Conservation (phyloP, 2,797 vertebrate species). For the Chaenodraco wilsoni region DNA sequence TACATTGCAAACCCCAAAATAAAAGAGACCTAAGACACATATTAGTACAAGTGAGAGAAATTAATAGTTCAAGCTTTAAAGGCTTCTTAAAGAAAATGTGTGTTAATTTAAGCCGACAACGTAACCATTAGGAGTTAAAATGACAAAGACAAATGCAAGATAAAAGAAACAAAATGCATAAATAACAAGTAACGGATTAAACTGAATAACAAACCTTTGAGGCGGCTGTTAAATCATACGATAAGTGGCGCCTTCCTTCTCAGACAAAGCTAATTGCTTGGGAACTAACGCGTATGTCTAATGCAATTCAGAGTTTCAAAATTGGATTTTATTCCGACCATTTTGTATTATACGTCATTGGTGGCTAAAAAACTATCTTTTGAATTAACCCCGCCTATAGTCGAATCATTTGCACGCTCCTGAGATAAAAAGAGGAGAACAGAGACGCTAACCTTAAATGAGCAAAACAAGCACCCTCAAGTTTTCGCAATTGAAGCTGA, state of each 20-base stretch:
- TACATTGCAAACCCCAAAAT: conserved; percentile 21
- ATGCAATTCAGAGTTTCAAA: conserved; percentile 12
- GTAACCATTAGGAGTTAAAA: conserved; percentile 7
- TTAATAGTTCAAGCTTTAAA: conserved; percentile 20
- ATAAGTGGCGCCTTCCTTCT: conserved; percentile 22
- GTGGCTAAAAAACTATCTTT: conserved; percentile 20
- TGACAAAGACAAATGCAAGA: conserved; percentile 7
- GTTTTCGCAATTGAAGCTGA: conserved; percentile 65
- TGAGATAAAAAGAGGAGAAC: conserved; percentile 26
- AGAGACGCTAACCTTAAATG: conserved; percentile 48
- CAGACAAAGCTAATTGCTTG: conserved; percentile 25
- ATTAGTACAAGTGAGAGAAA: conserved; percentile 31
- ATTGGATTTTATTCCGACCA: conserved; percentile 1
- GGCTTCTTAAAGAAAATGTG: not conserved
- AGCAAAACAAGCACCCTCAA: conserved; percentile 37
- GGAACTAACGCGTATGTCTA: conserved; percentile 22
- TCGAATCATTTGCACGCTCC: conserved; percentile 12
- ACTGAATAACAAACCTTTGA: conserved; percentile 8
- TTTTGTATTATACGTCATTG: conserved; percentile 12
- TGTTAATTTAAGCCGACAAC: conserved; percentile 14
- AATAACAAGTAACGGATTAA: conserved; percentile 19
- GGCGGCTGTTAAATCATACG: conserved; percentile 8
- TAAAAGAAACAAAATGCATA: conserved; percentile 14
- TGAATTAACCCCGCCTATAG: conserved; percentile 7
- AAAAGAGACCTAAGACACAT: conserved; percentile 13